These are phyloP conservation scores for Nasua narica DNA, from an alignment of 2,797 vertebrate species.

Conservation along the genomic window DNA sequence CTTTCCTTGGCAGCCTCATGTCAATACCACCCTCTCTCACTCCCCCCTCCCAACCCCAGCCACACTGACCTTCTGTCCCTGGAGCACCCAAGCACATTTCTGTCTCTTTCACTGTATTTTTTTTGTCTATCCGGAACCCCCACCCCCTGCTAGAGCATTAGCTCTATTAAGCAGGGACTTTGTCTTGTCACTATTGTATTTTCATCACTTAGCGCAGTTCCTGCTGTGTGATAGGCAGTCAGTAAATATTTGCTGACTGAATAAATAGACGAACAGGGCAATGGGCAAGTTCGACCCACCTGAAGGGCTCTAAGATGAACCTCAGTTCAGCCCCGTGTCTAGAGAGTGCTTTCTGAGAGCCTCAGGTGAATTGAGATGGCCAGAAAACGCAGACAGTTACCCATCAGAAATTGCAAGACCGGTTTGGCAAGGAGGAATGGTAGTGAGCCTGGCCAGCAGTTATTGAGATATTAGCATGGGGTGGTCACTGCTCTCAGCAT, in stretches of 20 bases:
- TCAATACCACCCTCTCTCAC: background rate
- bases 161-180: slow-evolving; percentile 17
- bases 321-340: background rate
- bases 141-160: background rate
- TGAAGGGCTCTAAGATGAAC: background rate
- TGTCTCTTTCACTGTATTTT: background rate
- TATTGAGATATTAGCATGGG: background rate
- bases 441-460: background rate
- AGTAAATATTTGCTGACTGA: slow-evolving; percentile 35
- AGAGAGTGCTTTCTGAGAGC: background rate
- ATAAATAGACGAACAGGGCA: slow-evolving; percentile 23
- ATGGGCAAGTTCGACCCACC: background rate
- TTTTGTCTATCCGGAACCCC: background rate
- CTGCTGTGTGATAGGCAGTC: background rate
- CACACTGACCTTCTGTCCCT: background rate
- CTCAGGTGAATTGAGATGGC: background rate
- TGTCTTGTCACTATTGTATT: background rate
- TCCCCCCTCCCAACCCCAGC: background rate
- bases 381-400: background rate
- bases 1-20: background rate
- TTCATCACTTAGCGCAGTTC: background rate
- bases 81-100: background rate
- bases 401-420: background rate
- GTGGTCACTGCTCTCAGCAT: background rate
- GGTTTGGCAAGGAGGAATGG: background rate